Base-by-base conservation (phyloP, 2,113 vertebrate genomes). In the Leptobrachium leishanense region DNA sequence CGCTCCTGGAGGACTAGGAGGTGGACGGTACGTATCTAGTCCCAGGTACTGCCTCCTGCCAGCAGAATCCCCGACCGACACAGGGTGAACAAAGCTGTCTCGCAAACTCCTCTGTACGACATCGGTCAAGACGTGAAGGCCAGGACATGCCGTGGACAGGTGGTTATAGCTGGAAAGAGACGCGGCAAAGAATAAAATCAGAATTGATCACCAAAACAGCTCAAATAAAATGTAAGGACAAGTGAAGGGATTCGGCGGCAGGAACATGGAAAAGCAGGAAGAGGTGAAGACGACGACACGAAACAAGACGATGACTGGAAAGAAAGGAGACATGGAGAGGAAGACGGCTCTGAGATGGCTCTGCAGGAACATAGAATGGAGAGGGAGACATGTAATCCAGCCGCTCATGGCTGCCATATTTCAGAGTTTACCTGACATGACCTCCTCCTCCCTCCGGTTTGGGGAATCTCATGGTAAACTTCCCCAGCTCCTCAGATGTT, bases 111-210 rank as follows among this genome's bases (percentile, higher is more conserved):
- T 91, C 83, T 89, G 93, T 74, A 98, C 97, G 59, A 95, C 90
- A 1, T 98, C 94, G 0, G 93, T 97, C 83, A 98, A 88, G 82
- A 88, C 91, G 39, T 96, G 94, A 86, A 99, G 88, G 44, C 97
- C 96, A 0, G 93, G 92, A 69, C 92, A 92, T 3, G 78, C 79
- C 0, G 94, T 92, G 42, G 94, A 91, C 82, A 98, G 89, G 85
- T 92, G 87, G 85, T 97, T 95, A 84, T 96, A 98, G 83, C 97
- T 99, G 87, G 59, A 6, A 42, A 78, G 15, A 5, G 2, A 78
- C 82, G 40, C 84, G 64, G 67, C 81, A 68, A 5, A 68, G 44
- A 5, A 6, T 0, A 1, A 66, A 1, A 31, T 31, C 20, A 11
- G 1, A 4, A 8, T 42, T 40, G 12, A 7, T 67, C 2, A 11